Evolutionary conservation across 35 echinoderm and acorn worm species (phyloP).

Genomic region (Holothuria glaberrima): DNA sequence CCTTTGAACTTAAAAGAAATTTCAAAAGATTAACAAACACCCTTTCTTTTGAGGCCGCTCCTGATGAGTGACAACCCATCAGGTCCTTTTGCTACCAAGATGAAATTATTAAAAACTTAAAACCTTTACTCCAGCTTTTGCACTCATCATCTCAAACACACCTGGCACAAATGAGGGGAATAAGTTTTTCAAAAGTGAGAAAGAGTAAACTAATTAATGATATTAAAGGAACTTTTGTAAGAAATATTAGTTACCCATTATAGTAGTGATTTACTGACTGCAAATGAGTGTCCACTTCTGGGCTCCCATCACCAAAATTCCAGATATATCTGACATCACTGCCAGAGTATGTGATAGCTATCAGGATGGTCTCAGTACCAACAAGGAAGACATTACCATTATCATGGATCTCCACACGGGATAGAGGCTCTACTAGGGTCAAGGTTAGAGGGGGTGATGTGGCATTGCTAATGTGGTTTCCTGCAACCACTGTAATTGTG

Average conservation of each 20-base stretch:
- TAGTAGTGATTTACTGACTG: slow-evolving; percentile 56
- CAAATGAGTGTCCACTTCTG: background rate
- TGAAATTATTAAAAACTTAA: no score
- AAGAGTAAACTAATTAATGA: no score
- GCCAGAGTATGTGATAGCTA: slow-evolving; percentile 48
- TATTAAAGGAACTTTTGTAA: no score
- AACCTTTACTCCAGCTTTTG: no score
- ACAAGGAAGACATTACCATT: slow-evolving; percentile 32
- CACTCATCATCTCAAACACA: no score
- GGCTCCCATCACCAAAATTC: slow-evolving; percentile 83
- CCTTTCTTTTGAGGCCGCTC: no score
- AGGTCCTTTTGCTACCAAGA: no score
- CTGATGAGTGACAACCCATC: no score
- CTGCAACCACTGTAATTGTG: slow-evolving; percentile 72
- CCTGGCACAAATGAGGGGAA: no score
- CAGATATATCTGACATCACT: slow-evolving; percentile 76
- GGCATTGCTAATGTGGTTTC: slow-evolving; percentile 70
- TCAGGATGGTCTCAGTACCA: slow-evolving; percentile 43
- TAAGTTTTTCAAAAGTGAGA: no score
- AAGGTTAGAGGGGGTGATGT: slow-evolving; percentile 73
- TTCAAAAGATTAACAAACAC: no score
- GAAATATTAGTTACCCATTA: slow-evolving; percentile 59
- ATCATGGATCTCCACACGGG: slow-evolving; percentile 25
- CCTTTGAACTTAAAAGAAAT: no score
- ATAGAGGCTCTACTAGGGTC: slow-evolving; percentile 63